Evolutionary conservation across 1,140 invertebrate species (phyloP).

Genomic region (Hypsibius dujardini): DNA sequence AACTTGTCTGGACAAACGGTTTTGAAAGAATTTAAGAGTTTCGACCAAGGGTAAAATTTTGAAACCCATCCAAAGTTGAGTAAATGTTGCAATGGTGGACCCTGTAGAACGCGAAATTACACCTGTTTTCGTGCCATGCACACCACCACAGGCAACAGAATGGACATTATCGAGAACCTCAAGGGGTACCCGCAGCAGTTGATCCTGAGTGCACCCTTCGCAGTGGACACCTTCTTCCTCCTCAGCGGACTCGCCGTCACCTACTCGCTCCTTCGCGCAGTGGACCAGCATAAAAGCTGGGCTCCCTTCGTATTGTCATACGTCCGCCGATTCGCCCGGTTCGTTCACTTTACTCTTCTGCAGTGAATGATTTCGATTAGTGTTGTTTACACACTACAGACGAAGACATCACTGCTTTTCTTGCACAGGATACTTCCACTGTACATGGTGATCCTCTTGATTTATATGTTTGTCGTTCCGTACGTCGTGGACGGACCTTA

Average conservation of each 20-base stretch:
- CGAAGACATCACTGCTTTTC: not conserved
- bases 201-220: constrained; percentile 25
- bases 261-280: constrained; percentile 17
- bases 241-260: constrained; percentile 24
- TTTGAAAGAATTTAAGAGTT: too few relatives aligned
- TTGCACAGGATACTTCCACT: constrained; percentile 26
- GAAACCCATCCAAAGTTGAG: too few relatives aligned
- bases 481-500: constrained; percentile 28
- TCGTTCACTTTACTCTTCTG: constrained; percentile 19
- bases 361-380: too few relatives aligned
- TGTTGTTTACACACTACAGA: too few relatives aligned
- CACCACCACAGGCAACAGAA: too few relatives aligned
- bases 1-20: too few relatives aligned
- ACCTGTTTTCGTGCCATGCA: too few relatives aligned
- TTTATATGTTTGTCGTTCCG: constrained; percentile 25
- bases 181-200: constrained; percentile 25
- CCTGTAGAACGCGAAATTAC: too few relatives aligned
- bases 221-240: constrained; percentile 30
- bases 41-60: too few relatives aligned
- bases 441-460: constrained; percentile 29
- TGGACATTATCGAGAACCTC: constrained; percentile 6
- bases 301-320: constrained; percentile 15
- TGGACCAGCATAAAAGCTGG: not conserved
- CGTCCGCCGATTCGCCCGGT: constrained; percentile 24
- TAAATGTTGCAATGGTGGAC: too few relatives aligned